Evolutionary conservation across 30 jellyfish, hydroid and myxozoan genomes (phyloP), one percentile per base, ranked within the genome.

Genomic region (Cassiopea xamachana): DNA sequence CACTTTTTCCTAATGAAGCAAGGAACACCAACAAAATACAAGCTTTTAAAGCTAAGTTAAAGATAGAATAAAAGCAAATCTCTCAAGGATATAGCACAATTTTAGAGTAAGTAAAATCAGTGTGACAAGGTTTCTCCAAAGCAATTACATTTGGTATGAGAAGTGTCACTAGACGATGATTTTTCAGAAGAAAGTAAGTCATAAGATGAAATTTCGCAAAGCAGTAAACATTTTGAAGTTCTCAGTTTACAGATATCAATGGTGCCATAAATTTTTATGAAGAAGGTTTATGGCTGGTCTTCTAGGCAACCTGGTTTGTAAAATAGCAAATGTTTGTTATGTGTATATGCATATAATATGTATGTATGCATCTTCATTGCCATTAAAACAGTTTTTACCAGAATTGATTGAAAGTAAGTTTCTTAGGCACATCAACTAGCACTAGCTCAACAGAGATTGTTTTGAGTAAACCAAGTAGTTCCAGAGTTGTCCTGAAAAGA

Each of bases 41-140:
- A 17, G 15, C 16, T 69, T 69, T 17, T 69, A 69, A 69, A 69
- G 78, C 1, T 69, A 69, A 69, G 78, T 18, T 0, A 69, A 69
- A 69, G 78, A 69, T 17, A 69, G 78, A 69, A 17, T 17, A 69
- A 69, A 69, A 69, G 48, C 48, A 69, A 17, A 69, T 69, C 78
- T 17, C 48, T 43, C 46, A 69, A 43, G 78, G 78, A 43, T 69
- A 69, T 43, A 0, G 48, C 78, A 18, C 1, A 69, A 69, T 69
- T 69, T 43, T 69, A 18, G 78, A 69, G 78, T 6, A 69, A 69
- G 78, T 69, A 43, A 43, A 43, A 69, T 18, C 48, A 69, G 78
- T 17, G 48, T 7, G 48, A 18, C 78, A 69, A 69, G 48, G 46
- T 69, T 43, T 69, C 78, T 43, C 64, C 64, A 55, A 10, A 55